These are phyloP conservation scores for Myopa tessellatipennis DNA, from an alignment of 2,888 invertebrate genomes.

Conservation along the genomic window DNA sequence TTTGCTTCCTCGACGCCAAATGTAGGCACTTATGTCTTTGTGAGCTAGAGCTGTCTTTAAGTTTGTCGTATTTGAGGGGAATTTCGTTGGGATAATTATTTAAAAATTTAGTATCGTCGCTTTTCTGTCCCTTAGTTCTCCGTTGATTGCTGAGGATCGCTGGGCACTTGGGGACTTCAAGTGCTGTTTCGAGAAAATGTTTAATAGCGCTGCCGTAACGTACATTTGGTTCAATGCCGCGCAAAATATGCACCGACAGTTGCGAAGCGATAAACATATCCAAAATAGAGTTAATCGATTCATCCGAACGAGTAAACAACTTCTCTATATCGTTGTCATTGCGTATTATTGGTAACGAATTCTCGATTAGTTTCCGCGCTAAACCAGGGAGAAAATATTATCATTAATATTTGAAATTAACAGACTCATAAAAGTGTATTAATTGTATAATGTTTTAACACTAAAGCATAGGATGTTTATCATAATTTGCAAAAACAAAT, in stretches of 20 bases:
- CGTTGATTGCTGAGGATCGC: slow-evolving; percentile 36
- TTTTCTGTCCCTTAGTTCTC: slow-evolving; percentile 37
- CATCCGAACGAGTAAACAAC: slow-evolving; percentile 68
- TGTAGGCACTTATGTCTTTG: slow-evolving; percentile 68
- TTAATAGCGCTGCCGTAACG: slow-evolving; percentile 70
- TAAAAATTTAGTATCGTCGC: slow-evolving; percentile 38
- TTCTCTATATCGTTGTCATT: slow-evolving; percentile 75
- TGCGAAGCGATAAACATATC: slow-evolving; percentile 78
- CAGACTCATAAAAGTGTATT: not conserved
- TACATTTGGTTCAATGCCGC: slow-evolving; percentile 85
- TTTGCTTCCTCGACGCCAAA: slow-evolving; percentile 70
- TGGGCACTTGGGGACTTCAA: slow-evolving; percentile 55
- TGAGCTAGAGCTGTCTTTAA: slow-evolving; percentile 43
- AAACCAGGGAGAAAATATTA: slow-evolving; percentile 53
- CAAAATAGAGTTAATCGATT: slow-evolving; percentile 71
- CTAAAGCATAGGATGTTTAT: not conserved
- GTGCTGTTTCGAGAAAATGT: slow-evolving; percentile 56
- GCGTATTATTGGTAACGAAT: slow-evolving; percentile 73
- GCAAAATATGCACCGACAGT: slow-evolving; percentile 76
- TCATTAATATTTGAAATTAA: not conserved
- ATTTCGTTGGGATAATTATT: slow-evolving; percentile 49
- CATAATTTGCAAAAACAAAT: not conserved
- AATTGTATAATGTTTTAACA: not conserved
- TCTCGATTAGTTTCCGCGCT: slow-evolving; percentile 75
- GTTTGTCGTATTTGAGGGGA: slow-evolving; percentile 49